Percentiles rank a stretch among this genome's conserved stretches.
Evolutionary conservation across 2,113 vertebrate species (phyloP).

Genomic region (Mellivora capensis): DNA sequence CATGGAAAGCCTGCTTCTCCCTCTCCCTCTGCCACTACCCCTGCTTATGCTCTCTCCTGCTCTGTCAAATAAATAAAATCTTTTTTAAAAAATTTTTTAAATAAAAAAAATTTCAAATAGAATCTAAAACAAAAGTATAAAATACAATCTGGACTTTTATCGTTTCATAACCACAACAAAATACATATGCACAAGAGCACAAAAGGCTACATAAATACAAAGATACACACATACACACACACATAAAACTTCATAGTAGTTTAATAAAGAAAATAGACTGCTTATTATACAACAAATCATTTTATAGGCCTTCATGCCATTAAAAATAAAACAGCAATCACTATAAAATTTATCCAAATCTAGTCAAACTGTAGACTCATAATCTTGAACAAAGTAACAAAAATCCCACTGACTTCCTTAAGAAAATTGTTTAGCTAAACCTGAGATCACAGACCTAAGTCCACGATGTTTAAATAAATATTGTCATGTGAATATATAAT

Average conservation of each 20-base stretch:
- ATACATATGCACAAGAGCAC: neutral
- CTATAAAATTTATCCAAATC: neutral
- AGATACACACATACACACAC: neutral
- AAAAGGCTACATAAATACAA: neutral
- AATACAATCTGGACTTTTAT: neutral
- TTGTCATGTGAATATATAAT: neutral
- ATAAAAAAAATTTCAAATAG: neutral
- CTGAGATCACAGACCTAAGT: neutral
- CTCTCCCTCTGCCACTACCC: neutral
- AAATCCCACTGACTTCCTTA: neutral
- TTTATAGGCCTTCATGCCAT: neutral
- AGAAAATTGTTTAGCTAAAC: neutral
- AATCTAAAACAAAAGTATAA: neutral
- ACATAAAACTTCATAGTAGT: neutral
- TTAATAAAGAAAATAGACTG: neutral
- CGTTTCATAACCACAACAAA: neutral
- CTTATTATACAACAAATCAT: neutral
- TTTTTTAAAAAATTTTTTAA: neutral
- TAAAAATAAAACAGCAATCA: neutral
- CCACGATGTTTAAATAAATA: neutral
- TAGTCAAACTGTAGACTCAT: neutral
- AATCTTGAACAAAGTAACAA: neutral
- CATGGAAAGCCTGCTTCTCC: neutral
- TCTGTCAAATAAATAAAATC: neutral
- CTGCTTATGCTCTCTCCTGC: neutral